Conservation (phyloP, 2,888 invertebrate species). For the Temnothorax unifasciatus region DNA sequence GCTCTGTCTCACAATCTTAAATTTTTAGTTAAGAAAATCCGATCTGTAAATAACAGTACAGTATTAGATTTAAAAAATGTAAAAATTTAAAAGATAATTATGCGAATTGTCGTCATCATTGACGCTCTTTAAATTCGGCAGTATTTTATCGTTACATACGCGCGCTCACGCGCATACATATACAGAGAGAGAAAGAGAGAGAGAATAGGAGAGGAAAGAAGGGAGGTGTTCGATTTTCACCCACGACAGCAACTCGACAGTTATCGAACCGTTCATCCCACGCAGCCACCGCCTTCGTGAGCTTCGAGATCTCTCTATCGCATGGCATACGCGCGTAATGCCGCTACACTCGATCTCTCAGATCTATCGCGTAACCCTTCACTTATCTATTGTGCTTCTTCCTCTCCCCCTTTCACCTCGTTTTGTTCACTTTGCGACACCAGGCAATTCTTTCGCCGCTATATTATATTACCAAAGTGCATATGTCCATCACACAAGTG, state of each 20-base stretch:
- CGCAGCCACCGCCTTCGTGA: constrained; percentile 78
- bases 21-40: not conserved
- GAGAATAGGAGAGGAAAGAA: not conserved
- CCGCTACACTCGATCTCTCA: not conserved
- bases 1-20: not conserved
- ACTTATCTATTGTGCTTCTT: constrained; percentile 12
- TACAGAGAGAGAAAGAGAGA: not conserved
- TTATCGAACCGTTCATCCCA: constrained; percentile 82
- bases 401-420: not conserved
- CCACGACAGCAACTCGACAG: constrained; percentile 68
- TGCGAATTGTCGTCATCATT: not conserved
- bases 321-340: constrained; percentile 22
- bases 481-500: not conserved
- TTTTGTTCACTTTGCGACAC: not conserved
- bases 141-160: not conserved
- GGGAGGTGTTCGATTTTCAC: constrained; percentile 67
- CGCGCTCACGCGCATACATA: not conserved
- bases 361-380: not conserved
- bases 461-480: not conserved
- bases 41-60: not conserved
- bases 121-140: constrained; percentile 51
- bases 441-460: not conserved
- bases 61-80: not conserved
- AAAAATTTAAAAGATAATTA: not conserved
- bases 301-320: constrained; percentile 56